Evolutionary conservation across 2,888 invertebrate species (phyloP).

Genomic region (Catocala fraxini): DNA sequence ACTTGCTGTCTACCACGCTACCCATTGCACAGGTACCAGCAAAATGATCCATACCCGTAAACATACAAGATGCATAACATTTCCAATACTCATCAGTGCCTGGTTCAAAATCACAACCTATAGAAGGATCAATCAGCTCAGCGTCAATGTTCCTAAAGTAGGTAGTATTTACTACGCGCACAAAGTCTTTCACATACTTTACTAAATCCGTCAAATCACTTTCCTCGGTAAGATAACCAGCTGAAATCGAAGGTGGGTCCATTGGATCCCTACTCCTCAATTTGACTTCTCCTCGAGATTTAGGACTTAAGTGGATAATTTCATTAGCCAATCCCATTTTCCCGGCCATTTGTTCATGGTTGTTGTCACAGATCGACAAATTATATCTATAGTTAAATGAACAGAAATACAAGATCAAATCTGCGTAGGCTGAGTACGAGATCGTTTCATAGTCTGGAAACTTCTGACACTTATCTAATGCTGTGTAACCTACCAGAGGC

Average conservation of each 20-base stretch:
- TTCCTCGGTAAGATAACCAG: slow-evolving; percentile 29
- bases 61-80: slow-evolving; percentile 38
- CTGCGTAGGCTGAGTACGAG: slow-evolving; percentile 19
- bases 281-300: slow-evolving; percentile 36
- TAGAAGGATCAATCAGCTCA: slow-evolving; percentile 23
- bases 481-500: slow-evolving; percentile 24
- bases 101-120: slow-evolving; percentile 11
- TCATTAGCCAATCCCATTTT: slow-evolving; percentile 25
- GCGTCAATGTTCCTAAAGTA: slow-evolving; percentile 32
- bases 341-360: slow-evolving; percentile 1
- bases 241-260: slow-evolving; percentile 33
- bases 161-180: slow-evolving; percentile 30
- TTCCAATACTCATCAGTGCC: slow-evolving; percentile 43
- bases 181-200: slow-evolving; percentile 26
- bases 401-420: slow-evolving; percentile 24
- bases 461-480: slow-evolving; percentile 30
- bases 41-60: slow-evolving; percentile 33
- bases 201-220: slow-evolving; percentile 29
- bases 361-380: slow-evolving; percentile 28
- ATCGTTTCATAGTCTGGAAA: slow-evolving; percentile 37
- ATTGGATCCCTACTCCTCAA: slow-evolving; percentile 26
- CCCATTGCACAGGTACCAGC: slow-evolving; percentile 53
- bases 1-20: slow-evolving; percentile 43
- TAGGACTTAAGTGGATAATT: slow-evolving; percentile 29
- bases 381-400: slow-evolving; percentile 23